A percentile compares a stretch with the other conserved stretches of the same genome.
phyloP scores from a whole-genome alignment of 1,140 invertebrate species.

The Danaus plexippus region DNA sequence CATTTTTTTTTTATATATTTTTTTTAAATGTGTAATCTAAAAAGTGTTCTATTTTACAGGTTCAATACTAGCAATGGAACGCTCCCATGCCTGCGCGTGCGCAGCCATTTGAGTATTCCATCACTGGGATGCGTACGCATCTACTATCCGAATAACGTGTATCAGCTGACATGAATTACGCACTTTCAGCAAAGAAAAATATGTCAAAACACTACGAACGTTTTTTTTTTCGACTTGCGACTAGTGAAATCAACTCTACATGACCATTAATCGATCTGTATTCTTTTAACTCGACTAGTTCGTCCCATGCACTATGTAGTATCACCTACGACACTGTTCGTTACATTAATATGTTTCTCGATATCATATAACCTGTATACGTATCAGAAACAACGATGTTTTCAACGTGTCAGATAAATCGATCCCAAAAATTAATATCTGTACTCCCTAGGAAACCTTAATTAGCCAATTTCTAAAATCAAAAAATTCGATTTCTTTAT shows the following conservation, averaged over 20 bases:
- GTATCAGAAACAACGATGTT: slow-evolving; percentile 40
- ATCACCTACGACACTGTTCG: slow-evolving; percentile 35
- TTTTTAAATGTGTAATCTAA: slow-evolving; percentile 53
- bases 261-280: slow-evolving; percentile 67
- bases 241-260: slow-evolving; percentile 73
- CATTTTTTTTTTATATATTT: slow-evolving; percentile 36
- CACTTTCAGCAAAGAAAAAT: slow-evolving; percentile 74
- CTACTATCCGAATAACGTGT: slow-evolving; percentile 51
- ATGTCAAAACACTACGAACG: slow-evolving; percentile 73
- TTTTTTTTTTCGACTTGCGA: slow-evolving; percentile 68
- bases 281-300: slow-evolving; percentile 55
- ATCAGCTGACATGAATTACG: slow-evolving; percentile 73
- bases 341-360: slow-evolving; percentile 39
- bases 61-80: slow-evolving; percentile 46
- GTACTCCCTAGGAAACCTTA: slow-evolving; percentile 47
- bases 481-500: slow-evolving; percentile 36
- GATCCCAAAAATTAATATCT: slow-evolving; percentile 20
- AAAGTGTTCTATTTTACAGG: slow-evolving; percentile 64
- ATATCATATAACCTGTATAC: slow-evolving; percentile 56
- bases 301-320: slow-evolving; percentile 63
- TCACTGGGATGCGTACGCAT: slow-evolving; percentile 27
- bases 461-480: slow-evolving; percentile 57
- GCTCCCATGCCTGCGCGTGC: slow-evolving; percentile 40
- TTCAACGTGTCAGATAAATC: neutral
- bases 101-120: slow-evolving; percentile 57